A percentile compares a stretch with the other conserved stretches of the same genome.
These are phyloP conservation scores for Drosophila chauvacae DNA, from an alignment of 1,140 invertebrate species.

Conservation along the genomic window DNA sequence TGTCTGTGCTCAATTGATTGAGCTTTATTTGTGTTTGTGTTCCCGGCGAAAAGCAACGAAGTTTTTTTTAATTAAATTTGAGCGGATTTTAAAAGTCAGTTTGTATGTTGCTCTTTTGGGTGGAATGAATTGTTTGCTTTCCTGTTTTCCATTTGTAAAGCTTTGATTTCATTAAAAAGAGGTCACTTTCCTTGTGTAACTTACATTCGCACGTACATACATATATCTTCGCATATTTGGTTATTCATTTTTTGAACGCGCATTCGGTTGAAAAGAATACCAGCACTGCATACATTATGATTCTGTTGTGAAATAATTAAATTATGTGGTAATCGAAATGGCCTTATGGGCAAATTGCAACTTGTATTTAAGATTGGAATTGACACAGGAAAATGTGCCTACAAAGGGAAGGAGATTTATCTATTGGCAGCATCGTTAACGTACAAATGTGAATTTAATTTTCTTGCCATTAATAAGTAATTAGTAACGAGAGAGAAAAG, in stretches of 20 bases:
- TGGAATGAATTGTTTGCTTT: constrained; percentile 28
- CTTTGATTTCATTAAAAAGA: constrained; percentile 61
- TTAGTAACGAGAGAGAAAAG: constrained; percentile 18
- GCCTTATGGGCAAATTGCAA: not conserved
- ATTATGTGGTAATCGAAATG: constrained; percentile 26
- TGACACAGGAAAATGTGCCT: not conserved
- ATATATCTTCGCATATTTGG: not conserved
- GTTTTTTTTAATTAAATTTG: constrained; percentile 79
- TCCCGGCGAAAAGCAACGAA: constrained; percentile 21
- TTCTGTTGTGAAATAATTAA: constrained; percentile 13
- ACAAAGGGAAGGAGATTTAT: not conserved
- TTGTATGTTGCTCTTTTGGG: constrained; percentile 26
- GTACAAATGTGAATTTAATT: constrained; percentile 28
- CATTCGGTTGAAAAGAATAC: not conserved
- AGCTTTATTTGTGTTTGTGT: constrained; percentile 62
- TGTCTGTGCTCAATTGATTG: constrained; percentile 78
- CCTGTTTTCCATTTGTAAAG: constrained; percentile 33
- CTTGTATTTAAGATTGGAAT: constrained; percentile 11
- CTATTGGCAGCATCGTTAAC: constrained; percentile 19
- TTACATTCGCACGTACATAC: constrained; percentile 6
- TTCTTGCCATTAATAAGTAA: constrained; percentile 40
- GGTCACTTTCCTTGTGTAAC: constrained; percentile 16
- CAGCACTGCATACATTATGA: not conserved
- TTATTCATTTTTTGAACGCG: not conserved
- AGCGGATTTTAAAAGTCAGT: constrained; percentile 72